phyloP scores from a whole-genome alignment of 2,113 vertebrate species.

The Caloenas nicobarica region DNA sequence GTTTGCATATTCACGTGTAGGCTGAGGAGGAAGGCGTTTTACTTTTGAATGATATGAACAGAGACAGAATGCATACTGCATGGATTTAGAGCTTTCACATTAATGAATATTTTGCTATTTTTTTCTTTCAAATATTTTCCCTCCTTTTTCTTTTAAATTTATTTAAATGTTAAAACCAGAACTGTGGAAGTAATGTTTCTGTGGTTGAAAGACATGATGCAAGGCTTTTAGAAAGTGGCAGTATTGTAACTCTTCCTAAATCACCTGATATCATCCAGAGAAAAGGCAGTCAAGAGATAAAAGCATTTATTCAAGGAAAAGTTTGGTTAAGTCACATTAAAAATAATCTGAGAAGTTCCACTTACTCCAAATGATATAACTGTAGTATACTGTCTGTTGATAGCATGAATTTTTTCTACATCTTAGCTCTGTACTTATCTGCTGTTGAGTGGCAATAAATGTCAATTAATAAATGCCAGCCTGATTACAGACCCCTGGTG shows the following conservation, averaged over 20 bases:
- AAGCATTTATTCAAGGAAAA: neutral
- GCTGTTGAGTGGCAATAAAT: neutral
- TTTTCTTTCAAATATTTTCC: neutral
- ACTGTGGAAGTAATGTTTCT: fast-evolving
- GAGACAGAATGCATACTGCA: neutral
- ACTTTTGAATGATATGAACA: neutral
- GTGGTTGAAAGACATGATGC: neutral
- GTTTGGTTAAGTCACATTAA: neutral
- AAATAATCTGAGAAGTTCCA: neutral
- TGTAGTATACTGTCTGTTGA: neutral
- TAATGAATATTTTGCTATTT: neutral
- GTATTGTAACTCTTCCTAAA: neutral
- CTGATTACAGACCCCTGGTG: neutral
- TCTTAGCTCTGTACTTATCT: neutral
- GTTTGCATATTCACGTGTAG: fast-evolving
- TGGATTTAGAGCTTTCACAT: neutral
- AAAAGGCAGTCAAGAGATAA: neutral
- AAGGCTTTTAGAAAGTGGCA: neutral
- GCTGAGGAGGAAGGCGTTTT: neutral
- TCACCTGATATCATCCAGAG: neutral
- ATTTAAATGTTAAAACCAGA: neutral
- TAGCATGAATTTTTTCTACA: neutral
- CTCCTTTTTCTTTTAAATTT: neutral
- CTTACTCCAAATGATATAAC: neutral
- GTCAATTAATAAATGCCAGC: neutral